These are phyloP conservation scores for Meandrina meandrites DNA, from an alignment of 92 coral and sea anemone genomes.

Conservation along the genomic window DNA sequence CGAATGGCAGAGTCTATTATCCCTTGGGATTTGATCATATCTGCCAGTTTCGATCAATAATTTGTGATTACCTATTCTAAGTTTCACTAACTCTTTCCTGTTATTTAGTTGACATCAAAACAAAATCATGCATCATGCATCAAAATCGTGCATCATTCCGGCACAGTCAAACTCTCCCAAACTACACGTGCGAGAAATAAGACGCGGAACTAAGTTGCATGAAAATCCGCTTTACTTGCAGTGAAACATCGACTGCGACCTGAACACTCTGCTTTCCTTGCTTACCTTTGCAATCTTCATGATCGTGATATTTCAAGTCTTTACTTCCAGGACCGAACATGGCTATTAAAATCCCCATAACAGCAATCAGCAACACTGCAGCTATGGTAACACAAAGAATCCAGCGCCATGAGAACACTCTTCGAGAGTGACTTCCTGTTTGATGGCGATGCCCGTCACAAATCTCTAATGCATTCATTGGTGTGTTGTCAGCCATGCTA, in stretches of 20 bases:
- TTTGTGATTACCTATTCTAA: too few species aligned
- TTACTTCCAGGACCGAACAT: constrained; percentile 48
- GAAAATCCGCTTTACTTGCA: neutral
- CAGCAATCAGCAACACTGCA: constrained; percentile 6
- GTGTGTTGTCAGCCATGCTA: neutral
- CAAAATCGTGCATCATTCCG: too few species aligned
- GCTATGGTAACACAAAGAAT: neutral
- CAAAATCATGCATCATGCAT: too few species aligned
- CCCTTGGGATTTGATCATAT: too few species aligned
- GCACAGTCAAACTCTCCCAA: too few species aligned
- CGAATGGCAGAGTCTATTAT: too few species aligned
- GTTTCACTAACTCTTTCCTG: too few species aligned
- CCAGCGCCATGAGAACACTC: neutral
- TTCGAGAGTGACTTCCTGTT: neutral
- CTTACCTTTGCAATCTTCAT: constrained; percentile 15
- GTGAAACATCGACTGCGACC: neutral
- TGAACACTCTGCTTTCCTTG: neutral
- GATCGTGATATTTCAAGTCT: constrained; percentile 19
- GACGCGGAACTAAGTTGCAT: too few species aligned
- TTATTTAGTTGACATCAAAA: too few species aligned
- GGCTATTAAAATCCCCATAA: constrained; percentile 29
- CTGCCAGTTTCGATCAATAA: too few species aligned
- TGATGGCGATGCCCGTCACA: neutral
- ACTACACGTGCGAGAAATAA: too few species aligned
- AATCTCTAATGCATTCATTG: neutral